These are phyloP conservation scores for Pogonocichla stellata DNA, from an alignment of 2,113 vertebrate species.

Conservation along the genomic window DNA sequence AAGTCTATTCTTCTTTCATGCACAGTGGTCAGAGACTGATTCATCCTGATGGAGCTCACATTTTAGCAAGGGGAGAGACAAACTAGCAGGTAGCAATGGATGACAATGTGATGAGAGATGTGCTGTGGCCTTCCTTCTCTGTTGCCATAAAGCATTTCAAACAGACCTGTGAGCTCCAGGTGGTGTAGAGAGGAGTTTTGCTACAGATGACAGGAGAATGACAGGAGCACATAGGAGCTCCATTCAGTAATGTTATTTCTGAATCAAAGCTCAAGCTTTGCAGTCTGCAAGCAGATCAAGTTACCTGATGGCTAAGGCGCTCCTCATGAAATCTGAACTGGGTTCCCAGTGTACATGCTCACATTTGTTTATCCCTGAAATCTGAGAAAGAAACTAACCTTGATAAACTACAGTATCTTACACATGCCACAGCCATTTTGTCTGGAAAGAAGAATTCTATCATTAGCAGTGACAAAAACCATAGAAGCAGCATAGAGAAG, in stretches of 20 bases:
- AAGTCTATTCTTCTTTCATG: background rate
- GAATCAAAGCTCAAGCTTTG: background rate
- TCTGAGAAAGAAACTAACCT: background rate
- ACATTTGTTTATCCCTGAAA: background rate
- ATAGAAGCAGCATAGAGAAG: background rate
- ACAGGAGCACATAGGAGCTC: background rate
- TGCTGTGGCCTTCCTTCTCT: background rate
- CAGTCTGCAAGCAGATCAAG: background rate
- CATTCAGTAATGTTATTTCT: background rate
- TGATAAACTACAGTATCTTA: background rate
- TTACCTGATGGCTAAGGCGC: background rate
- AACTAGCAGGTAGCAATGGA: background rate
- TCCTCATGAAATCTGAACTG: background rate
- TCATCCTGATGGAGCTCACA: background rate
- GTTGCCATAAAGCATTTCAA: rapidly evolving
- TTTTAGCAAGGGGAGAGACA: background rate
- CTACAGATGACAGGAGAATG: background rate
- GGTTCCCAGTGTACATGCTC: background rate
- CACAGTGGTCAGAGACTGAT: background rate
- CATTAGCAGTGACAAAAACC: background rate
- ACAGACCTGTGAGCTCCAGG: background rate
- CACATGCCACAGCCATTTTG: background rate
- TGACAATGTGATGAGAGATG: background rate
- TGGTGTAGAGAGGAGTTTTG: background rate
- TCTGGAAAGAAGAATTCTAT: background rate